Evolutionary conservation across 2,797 vertebrate species (phyloP).

Genomic region (Acridotheres tristis): DNA sequence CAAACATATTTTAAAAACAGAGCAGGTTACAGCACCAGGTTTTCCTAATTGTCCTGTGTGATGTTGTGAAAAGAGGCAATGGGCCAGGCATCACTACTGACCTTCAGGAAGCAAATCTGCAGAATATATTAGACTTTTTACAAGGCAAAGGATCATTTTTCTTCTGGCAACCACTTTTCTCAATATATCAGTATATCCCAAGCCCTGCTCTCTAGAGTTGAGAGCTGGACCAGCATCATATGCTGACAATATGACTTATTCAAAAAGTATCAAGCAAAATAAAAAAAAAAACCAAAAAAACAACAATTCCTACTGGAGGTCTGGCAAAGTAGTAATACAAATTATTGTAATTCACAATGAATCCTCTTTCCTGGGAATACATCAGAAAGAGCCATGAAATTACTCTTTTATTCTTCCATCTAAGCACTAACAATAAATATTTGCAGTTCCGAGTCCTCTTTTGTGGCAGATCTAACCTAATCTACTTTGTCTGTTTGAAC

Average conservation of each 20-base stretch:
- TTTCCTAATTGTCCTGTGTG: not conserved
- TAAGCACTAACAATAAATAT: not conserved
- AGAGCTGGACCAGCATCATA: not conserved
- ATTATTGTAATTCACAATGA: not conserved
- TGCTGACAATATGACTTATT: fast-evolving
- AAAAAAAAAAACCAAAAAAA: not conserved
- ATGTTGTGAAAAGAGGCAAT: not conserved
- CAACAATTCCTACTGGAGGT: not conserved
- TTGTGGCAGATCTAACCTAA: not conserved
- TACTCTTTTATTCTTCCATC: not conserved
- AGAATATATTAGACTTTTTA: not conserved
- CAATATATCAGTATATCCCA: not conserved
- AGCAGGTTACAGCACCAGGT: fast-evolving
- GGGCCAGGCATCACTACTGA: not conserved
- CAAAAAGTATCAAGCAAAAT: not conserved
- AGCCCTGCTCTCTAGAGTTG: not conserved
- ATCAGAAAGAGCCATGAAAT: not conserved
- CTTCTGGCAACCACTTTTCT: not conserved
- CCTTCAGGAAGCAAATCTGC: not conserved
- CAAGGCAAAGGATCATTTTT: not conserved
- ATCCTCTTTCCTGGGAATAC: not conserved
- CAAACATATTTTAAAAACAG: fast-evolving
- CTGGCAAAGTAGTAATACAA: not conserved
- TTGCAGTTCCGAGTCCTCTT: not conserved
- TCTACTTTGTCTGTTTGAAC: not conserved